Percentiles rank a stretch among this genome's conserved stretches.
phyloP scores from a whole-genome alignment of 2,888 invertebrate genomes.

The Lobophora halterata region DNA sequence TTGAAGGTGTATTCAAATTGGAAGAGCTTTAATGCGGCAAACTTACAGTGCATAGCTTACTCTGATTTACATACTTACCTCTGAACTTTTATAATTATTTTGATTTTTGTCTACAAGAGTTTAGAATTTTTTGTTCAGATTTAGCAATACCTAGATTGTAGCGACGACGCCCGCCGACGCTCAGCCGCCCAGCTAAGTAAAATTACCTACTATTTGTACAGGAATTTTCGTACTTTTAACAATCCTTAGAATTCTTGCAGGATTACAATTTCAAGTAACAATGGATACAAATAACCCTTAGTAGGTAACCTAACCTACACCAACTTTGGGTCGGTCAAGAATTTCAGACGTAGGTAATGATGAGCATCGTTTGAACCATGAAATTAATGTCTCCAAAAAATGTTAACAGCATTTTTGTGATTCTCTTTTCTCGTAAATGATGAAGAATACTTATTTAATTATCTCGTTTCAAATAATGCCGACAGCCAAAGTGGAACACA shows the following conservation, averaged over 20 bases:
- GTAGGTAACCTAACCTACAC: conserved; percentile 24
- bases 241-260: conserved; percentile 6
- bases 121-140: no score
- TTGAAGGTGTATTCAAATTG: conserved; percentile 16
- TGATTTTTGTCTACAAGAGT: no score
- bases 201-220: conserved; percentile 3
- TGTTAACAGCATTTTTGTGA: conserved; percentile 46
- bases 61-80: no score
- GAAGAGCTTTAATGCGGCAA: no score
- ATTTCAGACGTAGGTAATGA: conserved; percentile 56
- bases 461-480: neutral
- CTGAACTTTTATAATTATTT: no score
- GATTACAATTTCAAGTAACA: conserved; percentile 22
- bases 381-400: conserved; percentile 53
- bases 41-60: no score
- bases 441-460: conserved; percentile 12
- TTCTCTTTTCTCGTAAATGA: conserved; percentile 35
- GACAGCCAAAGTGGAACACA: no score
- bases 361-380: conserved; percentile 48
- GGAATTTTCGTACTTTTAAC: neutral
- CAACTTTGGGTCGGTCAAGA: conserved; percentile 46
- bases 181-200: no score
- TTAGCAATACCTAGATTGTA: no score
- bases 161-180: no score
- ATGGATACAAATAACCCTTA: conserved; percentile 3